A percentile compares a stretch with the other conserved stretches of the same genome.
Conservation (phyloP, 2,888 invertebrate species). For the Agrochola lychnidis region DNA sequence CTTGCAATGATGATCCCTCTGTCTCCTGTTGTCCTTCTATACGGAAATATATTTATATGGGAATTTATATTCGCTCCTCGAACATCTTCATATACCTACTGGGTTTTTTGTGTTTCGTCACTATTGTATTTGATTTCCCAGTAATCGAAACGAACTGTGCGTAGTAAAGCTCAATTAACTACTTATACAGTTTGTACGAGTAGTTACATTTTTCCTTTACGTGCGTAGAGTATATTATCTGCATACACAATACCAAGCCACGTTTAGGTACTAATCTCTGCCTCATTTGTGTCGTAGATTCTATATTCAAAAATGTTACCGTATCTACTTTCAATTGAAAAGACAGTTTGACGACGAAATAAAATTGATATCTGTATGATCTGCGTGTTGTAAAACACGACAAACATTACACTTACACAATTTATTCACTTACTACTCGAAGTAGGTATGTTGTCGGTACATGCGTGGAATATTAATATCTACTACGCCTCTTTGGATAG, state of each 20-base stretch:
- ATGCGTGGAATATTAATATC: conserved; percentile 4
- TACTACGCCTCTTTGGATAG: background rate
- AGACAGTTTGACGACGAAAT: background rate
- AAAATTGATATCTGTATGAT: conserved; percentile 1
- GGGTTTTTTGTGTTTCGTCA: conserved; percentile 24
- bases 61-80: background rate
- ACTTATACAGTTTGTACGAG: background rate
- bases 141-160: background rate
- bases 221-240: background rate
- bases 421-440: too few species aligned
- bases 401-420: background rate
- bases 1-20: conserved; percentile 1
- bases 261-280: background rate
- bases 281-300: background rate
- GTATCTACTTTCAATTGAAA: too few species aligned
- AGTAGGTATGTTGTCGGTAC: too few species aligned
- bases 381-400: background rate
- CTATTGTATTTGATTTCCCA: background rate
- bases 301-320: background rate
- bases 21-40: conserved; percentile 6
- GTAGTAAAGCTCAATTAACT: background rate
- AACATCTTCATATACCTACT: background rate
- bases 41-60: background rate
- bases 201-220: background rate
- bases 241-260: background rate